A percentile compares a stretch with the other conserved stretches of the same genome.
Evolutionary conservation across 2,797 vertebrate genomes (phyloP).

Genomic region (Acomys russatus): DNA sequence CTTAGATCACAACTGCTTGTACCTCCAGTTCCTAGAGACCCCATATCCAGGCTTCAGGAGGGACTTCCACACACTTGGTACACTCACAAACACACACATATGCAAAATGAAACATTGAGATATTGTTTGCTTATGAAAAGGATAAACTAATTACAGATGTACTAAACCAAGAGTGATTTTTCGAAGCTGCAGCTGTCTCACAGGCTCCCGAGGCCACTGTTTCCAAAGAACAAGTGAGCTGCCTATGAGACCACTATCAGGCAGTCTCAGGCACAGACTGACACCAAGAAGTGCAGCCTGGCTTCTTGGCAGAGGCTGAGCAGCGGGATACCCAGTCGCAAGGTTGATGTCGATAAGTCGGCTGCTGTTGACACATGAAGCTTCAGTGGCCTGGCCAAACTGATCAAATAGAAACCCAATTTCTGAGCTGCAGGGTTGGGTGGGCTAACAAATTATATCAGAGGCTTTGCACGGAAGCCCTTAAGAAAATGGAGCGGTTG

Average conservation of each 20-base stretch:
- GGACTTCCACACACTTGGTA: too few relatives aligned
- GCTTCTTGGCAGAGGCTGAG: conserved; percentile 52
- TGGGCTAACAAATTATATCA: conserved; percentile 83
- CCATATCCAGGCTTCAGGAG: background rate
- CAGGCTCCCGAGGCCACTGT: background rate
- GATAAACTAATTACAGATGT: background rate
- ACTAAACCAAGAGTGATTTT: background rate
- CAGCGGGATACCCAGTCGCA: background rate
- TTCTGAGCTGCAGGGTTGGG: conserved; percentile 79
- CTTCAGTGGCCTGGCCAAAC: conserved; percentile 76
- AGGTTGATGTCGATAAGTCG: conserved; percentile 62
- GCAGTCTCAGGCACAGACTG: background rate
- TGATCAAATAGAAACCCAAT: conserved; percentile 83
- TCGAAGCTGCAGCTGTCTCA: background rate
- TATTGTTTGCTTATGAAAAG: background rate
- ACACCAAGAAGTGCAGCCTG: background rate
- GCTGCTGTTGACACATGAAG: conserved; percentile 82
- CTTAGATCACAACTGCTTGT: background rate
- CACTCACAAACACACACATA: background rate
- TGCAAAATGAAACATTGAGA: background rate
- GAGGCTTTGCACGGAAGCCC: conserved; percentile 73
- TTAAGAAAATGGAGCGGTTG: conserved; percentile 78
- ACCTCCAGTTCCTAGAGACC: background rate
- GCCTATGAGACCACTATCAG: background rate
- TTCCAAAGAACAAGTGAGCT: background rate